Evolutionary conservation across 2,113 vertebrate species (phyloP).

Genomic region (Aspiorhynchus laticeps): DNA sequence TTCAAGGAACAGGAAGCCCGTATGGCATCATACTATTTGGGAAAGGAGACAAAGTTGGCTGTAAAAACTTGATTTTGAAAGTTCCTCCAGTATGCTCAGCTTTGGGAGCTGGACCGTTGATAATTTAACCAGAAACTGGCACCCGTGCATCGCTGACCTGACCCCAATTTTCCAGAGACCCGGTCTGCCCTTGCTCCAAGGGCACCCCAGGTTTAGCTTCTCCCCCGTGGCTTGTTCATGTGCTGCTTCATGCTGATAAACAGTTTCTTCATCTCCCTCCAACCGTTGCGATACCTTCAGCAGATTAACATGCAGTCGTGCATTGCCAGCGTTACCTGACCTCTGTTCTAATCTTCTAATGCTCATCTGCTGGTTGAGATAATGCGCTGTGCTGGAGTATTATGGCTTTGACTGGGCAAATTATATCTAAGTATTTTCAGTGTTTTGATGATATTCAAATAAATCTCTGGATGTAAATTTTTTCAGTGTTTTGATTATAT

Average conservation of each 20-base stretch:
- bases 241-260: slow-evolving; percentile 35
- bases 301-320: slow-evolving; percentile 41
- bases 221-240: slow-evolving; percentile 26
- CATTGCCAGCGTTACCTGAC: slow-evolving; percentile 14
- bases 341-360: slow-evolving; percentile 32
- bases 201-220: not conserved
- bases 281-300: slow-evolving; percentile 1
- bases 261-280: slow-evolving; percentile 34
- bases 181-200: not conserved
- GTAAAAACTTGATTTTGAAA: not conserved
- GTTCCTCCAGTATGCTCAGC: not conserved
- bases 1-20: not conserved
- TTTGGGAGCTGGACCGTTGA: not conserved
- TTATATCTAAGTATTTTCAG: not conserved
- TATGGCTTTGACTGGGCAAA: not conserved
- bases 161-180: not conserved
- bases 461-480: not conserved
- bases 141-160: not conserved
- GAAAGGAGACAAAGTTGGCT: not conserved
- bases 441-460: not conserved
- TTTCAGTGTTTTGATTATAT: no score
- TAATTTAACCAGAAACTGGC: not conserved
- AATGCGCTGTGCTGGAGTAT: not conserved
- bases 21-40: not conserved
- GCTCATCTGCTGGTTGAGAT: slow-evolving; percentile 22